Evolutionary conservation across 2,888 invertebrate species (phyloP), one percentile per base, ranked within the genome.

Genomic region (Salpingus planirostris): DNA sequence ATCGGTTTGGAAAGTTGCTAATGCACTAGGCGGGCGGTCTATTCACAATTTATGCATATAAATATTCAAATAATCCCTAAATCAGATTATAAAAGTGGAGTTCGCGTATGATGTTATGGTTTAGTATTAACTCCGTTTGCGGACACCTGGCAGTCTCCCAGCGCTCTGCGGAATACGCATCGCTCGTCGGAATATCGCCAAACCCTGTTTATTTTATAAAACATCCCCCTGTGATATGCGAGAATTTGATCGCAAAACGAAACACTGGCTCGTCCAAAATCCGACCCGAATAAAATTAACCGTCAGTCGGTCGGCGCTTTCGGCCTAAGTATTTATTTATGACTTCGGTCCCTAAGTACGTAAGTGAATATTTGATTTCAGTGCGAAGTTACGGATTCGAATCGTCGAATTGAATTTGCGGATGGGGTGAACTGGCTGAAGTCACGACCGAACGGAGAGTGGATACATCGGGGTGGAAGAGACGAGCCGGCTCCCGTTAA

Each of bases 51-150:
- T 60, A 60, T 62, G 59, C 54, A 57, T 60, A 60, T 63, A 62
- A 63, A 63, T 63, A 63, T 63, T 63, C 62, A 62, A 61, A 61
- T 61, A 62, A 63, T 60, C 61, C 58, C 26, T 47, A 44, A 57
- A 62, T 61, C 62, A 55, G 62, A 61, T 63, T 62, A 63, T 61
- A 58, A 59, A 60, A 62, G 62, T 60, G 52, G 54, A 57, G 57
- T 55, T 57, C 49, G 58, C 58, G 58, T 61, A 59, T 60, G 62
- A 55, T 62, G 62, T 62, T 61, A 58, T 60, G 60, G 59, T 60
- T 62, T 58, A 59, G 60, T 57, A 60, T 60, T 62, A 62, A 58
- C 55, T 49, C 48, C 38, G 49, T 48, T 47, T 40, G 42, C 40
- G 40, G 41, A 41, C 56, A 55, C 54, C 54, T 54, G 54, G 44